A percentile compares a stretch with the other conserved stretches of the same genome.
Evolutionary conservation across 30 jellyfish, hydroid and myxozoan species (phyloP).

Genomic region (Turritopsis dohrnii): DNA sequence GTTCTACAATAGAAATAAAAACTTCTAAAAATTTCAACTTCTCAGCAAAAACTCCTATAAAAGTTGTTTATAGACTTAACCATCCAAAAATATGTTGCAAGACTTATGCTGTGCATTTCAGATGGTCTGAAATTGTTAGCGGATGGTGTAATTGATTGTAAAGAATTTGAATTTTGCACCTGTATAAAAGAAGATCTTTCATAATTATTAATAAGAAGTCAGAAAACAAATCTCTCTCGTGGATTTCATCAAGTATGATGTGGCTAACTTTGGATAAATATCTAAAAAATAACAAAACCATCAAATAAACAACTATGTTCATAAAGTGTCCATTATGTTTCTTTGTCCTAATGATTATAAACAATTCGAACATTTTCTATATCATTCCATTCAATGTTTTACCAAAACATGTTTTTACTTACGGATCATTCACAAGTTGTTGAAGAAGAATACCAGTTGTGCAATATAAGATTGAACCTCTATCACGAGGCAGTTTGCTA

Average conservation of each 20-base stretch:
- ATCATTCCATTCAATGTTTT: background rate
- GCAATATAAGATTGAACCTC: slow-evolving; percentile 77
- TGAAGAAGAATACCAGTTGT: slow-evolving; percentile 84
- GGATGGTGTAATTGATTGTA: background rate
- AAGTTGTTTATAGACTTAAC: too few species aligned
- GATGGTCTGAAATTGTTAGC: background rate
- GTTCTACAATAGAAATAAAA: slow-evolving; percentile 32
- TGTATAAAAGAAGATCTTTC: slow-evolving; percentile 53
- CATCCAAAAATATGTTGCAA: too few species aligned
- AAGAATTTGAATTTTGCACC: slow-evolving; percentile 31
- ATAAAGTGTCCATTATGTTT: background rate
- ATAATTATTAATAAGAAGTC: slow-evolving; percentile 66
- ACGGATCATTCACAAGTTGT: slow-evolving; percentile 71
- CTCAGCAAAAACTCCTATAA: too few species aligned
- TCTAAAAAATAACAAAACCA: slow-evolving; percentile 18
- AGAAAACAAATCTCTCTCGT: slow-evolving; percentile 67
- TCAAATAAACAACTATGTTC: background rate
- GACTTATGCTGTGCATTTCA: background rate
- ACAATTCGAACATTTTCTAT: too few species aligned
- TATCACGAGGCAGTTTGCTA: slow-evolving; percentile 62
- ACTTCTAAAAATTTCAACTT: background rate
- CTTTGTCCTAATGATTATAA: background rate
- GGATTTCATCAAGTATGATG: slow-evolving; percentile 72
- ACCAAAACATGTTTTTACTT: slow-evolving; percentile 25
- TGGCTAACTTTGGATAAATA: slow-evolving; percentile 60